These are phyloP conservation scores for Sinocyclocheilus rhinocerous DNA, from an alignment of 2,113 vertebrate genomes.

Conservation along the genomic window DNA sequence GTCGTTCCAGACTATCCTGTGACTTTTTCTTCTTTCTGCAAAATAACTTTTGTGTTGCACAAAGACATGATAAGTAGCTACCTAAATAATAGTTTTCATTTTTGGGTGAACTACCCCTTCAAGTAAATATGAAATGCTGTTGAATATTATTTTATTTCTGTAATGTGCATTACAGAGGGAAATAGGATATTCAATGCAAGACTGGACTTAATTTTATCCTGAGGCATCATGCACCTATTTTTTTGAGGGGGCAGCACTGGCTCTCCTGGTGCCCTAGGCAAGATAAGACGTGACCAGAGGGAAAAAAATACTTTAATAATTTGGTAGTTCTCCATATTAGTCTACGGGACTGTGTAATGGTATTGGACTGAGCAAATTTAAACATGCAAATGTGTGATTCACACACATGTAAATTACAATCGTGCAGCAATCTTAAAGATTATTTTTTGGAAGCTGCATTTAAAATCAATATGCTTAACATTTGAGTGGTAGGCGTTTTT, in stretches of 20 bases:
- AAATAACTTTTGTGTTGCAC: neutral
- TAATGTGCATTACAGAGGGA: neutral
- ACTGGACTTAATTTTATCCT: neutral
- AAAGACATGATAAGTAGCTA: neutral
- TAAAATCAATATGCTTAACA: neutral
- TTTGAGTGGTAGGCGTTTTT: neutral
- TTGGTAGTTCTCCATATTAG: neutral
- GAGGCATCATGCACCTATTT: neutral
- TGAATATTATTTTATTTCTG: neutral
- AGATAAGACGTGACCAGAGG: neutral
- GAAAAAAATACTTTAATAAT: neutral
- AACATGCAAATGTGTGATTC: neutral
- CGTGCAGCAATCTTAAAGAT: neutral
- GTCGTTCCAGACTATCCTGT: neutral
- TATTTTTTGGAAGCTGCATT: neutral
- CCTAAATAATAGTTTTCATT: neutral
- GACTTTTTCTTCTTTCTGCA: neutral
- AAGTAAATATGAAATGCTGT: neutral
- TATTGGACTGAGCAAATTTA: neutral
- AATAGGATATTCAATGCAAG: neutral
- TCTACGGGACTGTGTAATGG: neutral
- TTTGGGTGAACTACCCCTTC: neutral
- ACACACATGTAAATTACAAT: neutral
- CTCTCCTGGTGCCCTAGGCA: neutral
- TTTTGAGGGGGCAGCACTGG: slow-evolving; percentile 1